Base-by-base conservation (phyloP, 2,113 vertebrate genomes). In the Delphinapterus leucas region DNA sequence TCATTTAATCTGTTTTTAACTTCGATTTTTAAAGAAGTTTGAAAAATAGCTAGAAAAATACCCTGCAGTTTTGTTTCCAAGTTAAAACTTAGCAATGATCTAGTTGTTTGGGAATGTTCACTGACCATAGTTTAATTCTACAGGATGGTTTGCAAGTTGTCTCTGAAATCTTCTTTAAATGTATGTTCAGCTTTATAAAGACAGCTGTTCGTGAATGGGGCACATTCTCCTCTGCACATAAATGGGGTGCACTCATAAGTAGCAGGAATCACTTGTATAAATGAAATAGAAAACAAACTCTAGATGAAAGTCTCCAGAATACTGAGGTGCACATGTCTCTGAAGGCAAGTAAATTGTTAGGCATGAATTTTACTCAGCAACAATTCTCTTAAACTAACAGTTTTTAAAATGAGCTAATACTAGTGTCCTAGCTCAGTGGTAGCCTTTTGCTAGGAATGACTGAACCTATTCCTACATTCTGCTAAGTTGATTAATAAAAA, bases 401-500 rank as follows among this genome's bases (percentile, higher is more conserved):
- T 86, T 95, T 90, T 84, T 84, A 6, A 31, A 85, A 88, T 31
- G 83, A 83, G 94, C n/a, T 88, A 6, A 58, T 83, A 23, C 60
- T 71, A 94, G 83, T 76, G 53, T 61, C 96, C 96, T 79, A 63
- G 93, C 96, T 96, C 93, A 92, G 33, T 17, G 23, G 96, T 83
- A 90, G 80, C 95, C 97, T 98, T 97, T 93, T 53, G 26, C 95
- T 95, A 44, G 86, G 97, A 94, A 95, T 71, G 97, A 97, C 98
- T 96, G 95, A 98, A 96, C 93, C 96, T 74, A 89, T 96, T 93
- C 83, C 97, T 97, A 95, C 97, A 97, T 98, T 97, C 97, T 98
- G 95, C 96, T 88, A 96, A 97, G 98, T 99, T 99, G 98, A 99
- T 99, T 99, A 99, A 99, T 99, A 99, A 99, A 99, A 99, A 98